Conservation (phyloP, 2,797 vertebrate genomes). For the Falco concolor region DNA sequence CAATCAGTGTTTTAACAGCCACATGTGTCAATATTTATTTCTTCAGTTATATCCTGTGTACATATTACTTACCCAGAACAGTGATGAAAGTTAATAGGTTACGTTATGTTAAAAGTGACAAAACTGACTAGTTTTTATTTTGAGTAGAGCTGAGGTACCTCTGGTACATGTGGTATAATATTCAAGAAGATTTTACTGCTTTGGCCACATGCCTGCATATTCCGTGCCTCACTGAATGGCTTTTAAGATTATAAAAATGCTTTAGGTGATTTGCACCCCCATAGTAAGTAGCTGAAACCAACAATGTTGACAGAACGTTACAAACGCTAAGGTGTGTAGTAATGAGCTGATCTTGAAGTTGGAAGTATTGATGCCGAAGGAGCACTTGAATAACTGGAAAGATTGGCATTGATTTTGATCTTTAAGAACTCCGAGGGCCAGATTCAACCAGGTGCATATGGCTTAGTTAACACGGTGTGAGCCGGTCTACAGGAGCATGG, state of each 20-base stretch:
- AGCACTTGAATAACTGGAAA: neutral
- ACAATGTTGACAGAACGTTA: neutral
- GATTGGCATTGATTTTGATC: neutral
- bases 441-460: neutral
- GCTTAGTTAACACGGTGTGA: neutral
- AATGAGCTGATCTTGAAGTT: neutral
- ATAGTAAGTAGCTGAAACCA: neutral
- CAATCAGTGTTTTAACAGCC: slow-evolving; percentile 35
- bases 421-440: neutral
- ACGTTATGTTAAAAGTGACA: slow-evolving; percentile 24
- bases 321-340: neutral
- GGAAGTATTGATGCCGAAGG: neutral
- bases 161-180: neutral
- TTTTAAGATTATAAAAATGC: neutral
- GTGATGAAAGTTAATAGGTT: slow-evolving; percentile 58
- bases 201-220: neutral
- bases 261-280: neutral
- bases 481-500: neutral
- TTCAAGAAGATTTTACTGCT: slow-evolving; percentile 6
- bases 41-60: slow-evolving; percentile 13
- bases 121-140: slow-evolving; percentile 31
- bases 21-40: slow-evolving; percentile 55
- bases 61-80: slow-evolving; percentile 24
- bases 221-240: neutral
- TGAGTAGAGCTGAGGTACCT: neutral